phyloP scores from a whole-genome alignment of 2,888 invertebrate genomes.

The Pheosia gnoma region DNA sequence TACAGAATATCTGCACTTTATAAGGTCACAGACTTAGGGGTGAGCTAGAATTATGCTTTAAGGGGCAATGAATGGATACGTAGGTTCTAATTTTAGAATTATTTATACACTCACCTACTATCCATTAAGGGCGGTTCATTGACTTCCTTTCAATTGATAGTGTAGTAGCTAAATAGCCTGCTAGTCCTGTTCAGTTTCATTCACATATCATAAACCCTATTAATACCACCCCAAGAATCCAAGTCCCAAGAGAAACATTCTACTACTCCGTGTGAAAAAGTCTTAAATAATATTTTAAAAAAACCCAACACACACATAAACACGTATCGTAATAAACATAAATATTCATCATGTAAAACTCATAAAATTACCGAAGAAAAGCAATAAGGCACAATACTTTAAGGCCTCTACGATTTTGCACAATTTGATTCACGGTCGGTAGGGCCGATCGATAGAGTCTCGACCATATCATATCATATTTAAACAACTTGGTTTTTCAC shows the following conservation, averaged over 20 bases:
- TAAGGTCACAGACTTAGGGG: not conserved
- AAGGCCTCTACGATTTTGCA: no score
- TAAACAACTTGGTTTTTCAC: no score
- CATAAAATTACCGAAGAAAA: not conserved
- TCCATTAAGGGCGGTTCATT: not conserved
- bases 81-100: slow-evolving; percentile 5
- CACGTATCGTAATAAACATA: not conserved
- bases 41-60: not conserved
- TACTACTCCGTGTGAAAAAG: not conserved
- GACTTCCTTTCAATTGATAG: not conserved
- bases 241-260: no score
- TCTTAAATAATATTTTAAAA: not conserved
- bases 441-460: no score
- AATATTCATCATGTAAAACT: not conserved
- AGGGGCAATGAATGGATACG: not conserved
- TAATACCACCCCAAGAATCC: not conserved
- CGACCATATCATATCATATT: no score
- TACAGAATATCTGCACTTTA: not conserved
- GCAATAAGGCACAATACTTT: not conserved
- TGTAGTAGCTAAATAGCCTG: not conserved
- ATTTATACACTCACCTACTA: slow-evolving; percentile 1
- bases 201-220: not conserved
- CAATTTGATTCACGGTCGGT: no score
- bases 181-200: not conserved
- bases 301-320: not conserved